Conservation (phyloP, 2,113 vertebrate genomes). For the Anoura caudifer region DNA sequence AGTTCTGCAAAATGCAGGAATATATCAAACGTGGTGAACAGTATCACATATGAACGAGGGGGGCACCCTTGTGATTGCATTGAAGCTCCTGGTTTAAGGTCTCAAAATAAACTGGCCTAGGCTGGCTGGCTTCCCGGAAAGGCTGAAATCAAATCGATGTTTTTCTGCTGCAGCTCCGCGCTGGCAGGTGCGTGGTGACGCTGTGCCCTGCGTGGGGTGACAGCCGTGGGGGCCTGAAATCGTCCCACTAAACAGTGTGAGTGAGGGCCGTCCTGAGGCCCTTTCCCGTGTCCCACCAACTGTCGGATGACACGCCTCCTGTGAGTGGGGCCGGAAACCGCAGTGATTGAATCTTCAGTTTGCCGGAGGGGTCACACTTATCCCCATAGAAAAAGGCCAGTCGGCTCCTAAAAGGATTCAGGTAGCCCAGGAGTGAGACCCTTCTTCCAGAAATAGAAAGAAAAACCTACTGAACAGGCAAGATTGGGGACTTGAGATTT, state of each 20-base stretch:
- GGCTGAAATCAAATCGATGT: neutral
- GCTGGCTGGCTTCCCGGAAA: neutral
- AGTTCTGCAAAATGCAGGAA: neutral
- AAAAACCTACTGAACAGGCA: neutral
- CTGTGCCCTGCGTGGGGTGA: neutral
- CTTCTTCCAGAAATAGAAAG: neutral
- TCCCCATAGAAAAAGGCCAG: neutral
- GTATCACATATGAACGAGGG: neutral
- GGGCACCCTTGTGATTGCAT: neutral
- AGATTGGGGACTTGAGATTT: neutral
- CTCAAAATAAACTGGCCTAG: neutral
- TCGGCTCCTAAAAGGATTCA: neutral
- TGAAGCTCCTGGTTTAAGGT: neutral
- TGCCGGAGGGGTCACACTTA: neutral
- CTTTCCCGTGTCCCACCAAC: neutral
- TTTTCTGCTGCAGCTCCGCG: neutral
- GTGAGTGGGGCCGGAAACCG: neutral
- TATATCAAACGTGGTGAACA: neutral
- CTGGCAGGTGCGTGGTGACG: neutral
- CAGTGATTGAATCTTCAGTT: constrained; percentile 10
- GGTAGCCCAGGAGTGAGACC: neutral
- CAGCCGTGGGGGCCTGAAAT: neutral
- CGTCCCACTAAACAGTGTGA: neutral
- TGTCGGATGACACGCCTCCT: neutral
- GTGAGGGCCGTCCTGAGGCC: neutral